Evolutionary conservation across 2,888 invertebrate species (phyloP).

Genomic region (Protophormia terraenovae): DNA sequence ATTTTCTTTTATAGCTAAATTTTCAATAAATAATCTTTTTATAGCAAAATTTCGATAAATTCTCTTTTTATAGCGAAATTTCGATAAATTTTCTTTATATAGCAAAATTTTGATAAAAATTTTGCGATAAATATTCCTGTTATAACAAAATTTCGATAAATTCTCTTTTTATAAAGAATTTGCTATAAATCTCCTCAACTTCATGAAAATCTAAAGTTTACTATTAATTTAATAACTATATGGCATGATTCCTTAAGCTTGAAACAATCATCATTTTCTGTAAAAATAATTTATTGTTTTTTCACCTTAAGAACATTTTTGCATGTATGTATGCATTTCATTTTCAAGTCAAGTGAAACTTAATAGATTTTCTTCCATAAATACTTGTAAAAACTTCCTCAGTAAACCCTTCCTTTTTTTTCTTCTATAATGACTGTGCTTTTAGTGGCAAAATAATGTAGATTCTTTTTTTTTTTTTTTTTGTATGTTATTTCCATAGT

Average conservation of each 20-base stretch:
- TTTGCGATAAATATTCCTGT: no score
- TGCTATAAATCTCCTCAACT: no score
- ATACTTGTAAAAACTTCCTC: neutral
- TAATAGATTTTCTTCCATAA: conserved; percentile 38
- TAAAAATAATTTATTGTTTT: neutral
- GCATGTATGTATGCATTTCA: neutral
- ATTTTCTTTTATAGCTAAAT: no score
- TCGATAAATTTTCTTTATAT: no score
- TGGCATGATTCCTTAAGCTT: neutral
- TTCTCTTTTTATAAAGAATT: no score
- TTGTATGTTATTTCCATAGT: neutral
- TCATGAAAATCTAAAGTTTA: no score
- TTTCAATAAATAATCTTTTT: no score
- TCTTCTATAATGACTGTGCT: neutral
- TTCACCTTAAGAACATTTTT: conserved; percentile 3
- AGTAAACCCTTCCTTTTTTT: neutral
- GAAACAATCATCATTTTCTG: neutral
- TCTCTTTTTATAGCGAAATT: no score
- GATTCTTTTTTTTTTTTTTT: conserved; percentile 17
- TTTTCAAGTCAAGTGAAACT: conserved; percentile 2
- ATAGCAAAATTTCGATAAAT: no score
- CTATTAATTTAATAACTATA: no score
- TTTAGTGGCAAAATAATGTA: neutral
- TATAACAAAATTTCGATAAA: no score
- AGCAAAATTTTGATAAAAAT: no score